Evolutionary conservation across 1,140 invertebrate genomes (phyloP), one percentile per base, ranked within the genome.

Genomic region (Hycleus cichorii): DNA sequence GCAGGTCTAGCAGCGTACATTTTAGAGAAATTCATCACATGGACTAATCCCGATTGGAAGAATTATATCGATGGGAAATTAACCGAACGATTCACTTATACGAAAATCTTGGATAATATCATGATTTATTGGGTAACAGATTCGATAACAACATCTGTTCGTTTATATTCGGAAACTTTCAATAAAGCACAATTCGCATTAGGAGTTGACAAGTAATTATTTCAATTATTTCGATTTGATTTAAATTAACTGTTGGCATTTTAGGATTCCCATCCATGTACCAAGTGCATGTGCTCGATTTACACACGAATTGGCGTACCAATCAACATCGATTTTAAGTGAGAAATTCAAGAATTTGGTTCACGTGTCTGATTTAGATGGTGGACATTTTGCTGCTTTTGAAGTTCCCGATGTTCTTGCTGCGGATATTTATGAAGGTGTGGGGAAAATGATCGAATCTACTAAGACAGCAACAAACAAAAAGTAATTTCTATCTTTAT

Each of bases 101-200:
- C 90, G 46, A 86, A 91, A 64, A 72, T 95, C 2, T 68, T 97
- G 3, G 93, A 94, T 63, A 93, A 94, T 69, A 69, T 96, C 0
- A 95, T 93, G 89, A 72, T 95, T 18, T 97, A 95, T 71, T 97
- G 91, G 86, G 66, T 85, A 0, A 84, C 85, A 0, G 83, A 83
- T 53, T 83, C 83, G 1, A 88, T 92, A 1, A 89, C 87, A 0
- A 86, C 89, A 1, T 88, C 89, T 0, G 76, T 84, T 64, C 78
- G 92, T 50, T 72, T 91, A 3, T 95, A 93, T 65, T 76, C 86
- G 1, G 90, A 93, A 71, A 74, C 66, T 0, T 80, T 84, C 49
- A 75, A 48, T 3, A 68, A 64, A 9, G 69, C 67, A 0, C 69
- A 79, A 10, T 54, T 69, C 0, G 62, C 50, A 1, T 56, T 80